Base-by-base conservation (phyloP, 2,797 vertebrate species). In the Hipposideros larvatus region DNA sequence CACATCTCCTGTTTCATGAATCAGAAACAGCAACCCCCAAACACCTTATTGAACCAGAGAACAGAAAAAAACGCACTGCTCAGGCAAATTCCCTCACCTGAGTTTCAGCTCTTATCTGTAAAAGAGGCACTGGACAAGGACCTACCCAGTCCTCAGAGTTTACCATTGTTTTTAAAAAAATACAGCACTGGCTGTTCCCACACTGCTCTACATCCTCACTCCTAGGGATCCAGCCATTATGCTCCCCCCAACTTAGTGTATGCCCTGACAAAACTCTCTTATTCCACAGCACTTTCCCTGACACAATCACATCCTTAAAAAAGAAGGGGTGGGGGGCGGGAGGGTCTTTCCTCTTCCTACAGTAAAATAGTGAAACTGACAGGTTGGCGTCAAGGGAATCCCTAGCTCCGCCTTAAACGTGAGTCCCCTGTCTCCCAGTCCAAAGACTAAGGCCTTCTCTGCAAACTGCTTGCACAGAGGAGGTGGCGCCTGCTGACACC, bases 401-500 rank as follows among this genome's bases (percentile, higher is more conserved):
- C 65, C 79, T 55, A 57, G 87, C 51, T 70, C 31, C 26, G 53
- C 80, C 84, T 71, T 78, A 79, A 88, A 34, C 37, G 19, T 46
- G 26, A 75, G 34, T 37, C 21, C 68, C 31, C 78, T 6, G 83
- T n/a, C 82, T 83, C 83, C 65, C 53, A 75, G 61, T 26, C 85
- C 28, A 22, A 68, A 53, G 53, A 31, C 55, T 55, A 83, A 48
- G 71, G 89, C 74, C 94, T 88, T 79, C 43, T 73, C 31, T 61
- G 93, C 75, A 70, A 53, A n/a, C 57, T 61, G 55, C 34, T 7
- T 13, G 78, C 68, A 31, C 26, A 51, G 91, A 94, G 57, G 89
- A 57, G 74, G 78, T 10, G 84, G 71, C 48, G 75, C 0, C 0
- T 55, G 84, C 53, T 51, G 97, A 74, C 94, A 99, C 99, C 99